Percentiles rank a stretch among this genome's conserved stretches.
phyloP scores from a whole-genome alignment of 2,888 invertebrate genomes.

The Eupeodes luniger region DNA sequence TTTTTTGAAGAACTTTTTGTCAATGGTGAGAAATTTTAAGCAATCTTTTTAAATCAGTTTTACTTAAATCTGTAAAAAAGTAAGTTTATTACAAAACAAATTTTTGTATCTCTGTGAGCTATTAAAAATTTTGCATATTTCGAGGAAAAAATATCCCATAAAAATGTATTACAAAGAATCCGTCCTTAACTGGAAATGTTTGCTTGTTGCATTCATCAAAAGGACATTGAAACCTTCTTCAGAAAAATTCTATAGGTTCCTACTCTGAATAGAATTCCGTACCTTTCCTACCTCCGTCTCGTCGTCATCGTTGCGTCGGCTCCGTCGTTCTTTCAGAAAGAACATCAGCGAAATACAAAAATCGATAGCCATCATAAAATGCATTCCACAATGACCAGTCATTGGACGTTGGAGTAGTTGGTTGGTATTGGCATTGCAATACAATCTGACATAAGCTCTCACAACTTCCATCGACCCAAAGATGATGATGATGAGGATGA shows the following conservation, averaged over 20 bases:
- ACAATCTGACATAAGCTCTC: conserved; percentile 59
- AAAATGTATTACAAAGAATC: not conserved
- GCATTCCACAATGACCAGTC: conserved; percentile 57
- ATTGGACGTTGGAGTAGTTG: not conserved
- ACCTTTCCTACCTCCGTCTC: not conserved
- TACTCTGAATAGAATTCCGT: not conserved
- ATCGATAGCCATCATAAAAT: conserved; percentile 43
- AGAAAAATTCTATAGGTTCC: not conserved
- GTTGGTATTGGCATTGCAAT: not conserved
- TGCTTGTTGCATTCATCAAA: not conserved
- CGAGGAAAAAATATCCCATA: not conserved
- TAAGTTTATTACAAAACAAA: no score
- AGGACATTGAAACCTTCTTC: conserved; percentile 1
- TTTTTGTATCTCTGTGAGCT: no score
- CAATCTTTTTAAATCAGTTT: no score
- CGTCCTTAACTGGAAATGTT: not conserved
- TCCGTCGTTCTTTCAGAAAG: not conserved
- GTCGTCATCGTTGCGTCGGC: not conserved
- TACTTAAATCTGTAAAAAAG: no score
- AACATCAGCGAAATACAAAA: conserved; percentile 20
- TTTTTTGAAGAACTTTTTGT: no score
- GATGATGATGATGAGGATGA: not conserved
- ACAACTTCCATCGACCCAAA: conserved; percentile 27
- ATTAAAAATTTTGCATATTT: not conserved
- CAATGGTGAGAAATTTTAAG: no score